Conservation (phyloP, 2,888 invertebrate species). For the Cheilosia pagana region DNA sequence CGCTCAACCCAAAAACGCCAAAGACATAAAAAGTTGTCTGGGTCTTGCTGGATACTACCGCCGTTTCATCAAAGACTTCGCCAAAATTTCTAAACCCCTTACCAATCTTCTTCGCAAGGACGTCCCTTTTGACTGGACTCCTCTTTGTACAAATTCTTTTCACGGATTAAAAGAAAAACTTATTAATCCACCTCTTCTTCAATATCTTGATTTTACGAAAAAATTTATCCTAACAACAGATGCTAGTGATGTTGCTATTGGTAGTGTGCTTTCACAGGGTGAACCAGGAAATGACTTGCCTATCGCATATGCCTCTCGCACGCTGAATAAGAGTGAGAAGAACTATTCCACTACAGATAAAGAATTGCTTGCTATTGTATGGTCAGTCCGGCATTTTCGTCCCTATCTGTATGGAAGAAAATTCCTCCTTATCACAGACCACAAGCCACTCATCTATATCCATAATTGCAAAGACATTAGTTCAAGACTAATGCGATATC, state of each 20-base stretch:
- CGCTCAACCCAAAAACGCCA: background rate
- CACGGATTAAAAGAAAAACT: background rate
- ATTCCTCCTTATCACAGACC: too few species aligned
- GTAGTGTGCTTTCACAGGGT: background rate
- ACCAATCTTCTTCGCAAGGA: background rate
- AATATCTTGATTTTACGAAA: background rate
- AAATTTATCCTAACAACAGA: background rate
- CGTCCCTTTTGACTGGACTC: background rate
- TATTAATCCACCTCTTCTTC: too few species aligned
- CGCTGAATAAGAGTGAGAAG: too few species aligned
- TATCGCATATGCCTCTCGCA: too few species aligned
- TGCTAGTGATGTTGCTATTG: background rate
- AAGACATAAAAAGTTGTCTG: background rate
- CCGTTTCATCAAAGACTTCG: background rate
- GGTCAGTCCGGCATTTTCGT: too few species aligned
- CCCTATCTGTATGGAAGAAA: too few species aligned
- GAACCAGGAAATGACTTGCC: background rate
- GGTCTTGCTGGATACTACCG: background rate
- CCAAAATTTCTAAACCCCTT: background rate
- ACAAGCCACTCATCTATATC: too few species aligned
- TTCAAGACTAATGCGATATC: too few species aligned
- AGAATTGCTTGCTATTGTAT: too few species aligned
- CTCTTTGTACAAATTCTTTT: background rate
- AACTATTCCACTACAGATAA: too few species aligned
- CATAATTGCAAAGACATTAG: too few species aligned